Base-by-base conservation (phyloP, 2,888 invertebrate species). In the Rhopalosiphum nymphaeae region DNA sequence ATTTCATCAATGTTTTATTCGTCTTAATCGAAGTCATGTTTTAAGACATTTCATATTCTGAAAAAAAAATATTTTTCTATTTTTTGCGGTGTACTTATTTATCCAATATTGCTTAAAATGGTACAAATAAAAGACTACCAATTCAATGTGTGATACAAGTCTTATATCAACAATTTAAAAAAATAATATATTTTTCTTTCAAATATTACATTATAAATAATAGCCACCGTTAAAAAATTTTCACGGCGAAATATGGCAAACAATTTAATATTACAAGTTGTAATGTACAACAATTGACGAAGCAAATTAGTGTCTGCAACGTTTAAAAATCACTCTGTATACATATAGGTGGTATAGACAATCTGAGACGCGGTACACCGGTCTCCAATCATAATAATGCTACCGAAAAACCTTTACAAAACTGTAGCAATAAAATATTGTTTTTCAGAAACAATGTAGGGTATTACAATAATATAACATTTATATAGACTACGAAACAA, bases 401-500 rank as follows among this genome's bases (percentile, higher is more conserved):
- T 36, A 78, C 78, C 78, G 21, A 78, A 78, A 36, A 57, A 89
- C 42, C 53, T 10, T 29, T 29, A 61, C 61, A 84, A 42, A 91
- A 84, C 16, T 42, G 78, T 84, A 91, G 91, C 91, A 91, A 91
- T 91, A 91, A 85, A 91, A 85, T 86, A 85, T 57, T 57, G 91
- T 91, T 91, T 91, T 57, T 57, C 36, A 86, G 21, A 36, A 61
- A 87, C 87, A 49, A 26, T 86, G 67, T 88, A 92, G n/a, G 85
- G 91, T 92, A 84, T 29, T 21, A 44, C 29, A 49, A 57, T 57
- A 89, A 57, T 84, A 42, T 78, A 53, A 90, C 9, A 85, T 44
- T 85, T 29, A 91, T 46, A 88, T 87, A 88, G 61, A 92, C 92
- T 92, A 92, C 5, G 92, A 61, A 92, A 92, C 92, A 92, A 46